phyloP scores from a whole-genome alignment of 2,888 invertebrate genomes.

The Lycocerus yunnanus region DNA sequence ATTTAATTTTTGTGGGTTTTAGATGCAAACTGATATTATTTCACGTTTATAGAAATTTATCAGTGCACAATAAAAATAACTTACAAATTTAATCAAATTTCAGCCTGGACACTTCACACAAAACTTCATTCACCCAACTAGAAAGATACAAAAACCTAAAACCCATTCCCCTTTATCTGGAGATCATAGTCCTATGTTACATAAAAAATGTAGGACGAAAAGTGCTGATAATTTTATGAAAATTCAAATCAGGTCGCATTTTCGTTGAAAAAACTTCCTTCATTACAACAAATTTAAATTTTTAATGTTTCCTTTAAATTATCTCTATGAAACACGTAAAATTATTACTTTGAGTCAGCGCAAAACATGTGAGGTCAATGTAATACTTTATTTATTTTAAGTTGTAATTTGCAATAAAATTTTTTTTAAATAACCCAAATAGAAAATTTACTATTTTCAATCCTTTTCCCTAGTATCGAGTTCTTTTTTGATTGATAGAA shows the following conservation, averaged over 20 bases:
- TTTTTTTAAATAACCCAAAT: neutral
- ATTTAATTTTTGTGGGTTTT: neutral
- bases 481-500: neutral
- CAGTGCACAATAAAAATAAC: neutral
- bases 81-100: neutral
- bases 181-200: neutral
- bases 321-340: neutral
- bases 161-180: neutral
- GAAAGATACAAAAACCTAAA: neutral
- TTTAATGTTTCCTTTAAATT: neutral
- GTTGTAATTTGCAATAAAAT: neutral
- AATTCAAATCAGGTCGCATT: neutral
- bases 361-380: neutral
- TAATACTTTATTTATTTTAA: neutral
- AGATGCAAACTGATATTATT: neutral
- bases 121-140: neutral
- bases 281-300: neutral
- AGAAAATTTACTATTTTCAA: neutral
- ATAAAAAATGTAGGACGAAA: neutral
- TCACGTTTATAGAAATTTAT: neutral
- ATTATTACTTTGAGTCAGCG: neutral
- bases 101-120: neutral
- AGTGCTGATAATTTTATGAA: neutral
- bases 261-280: neutral
- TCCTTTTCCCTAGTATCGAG: neutral